phyloP scores from a whole-genome alignment of 1,140 invertebrate species.

The Hycleus phaleratus region DNA sequence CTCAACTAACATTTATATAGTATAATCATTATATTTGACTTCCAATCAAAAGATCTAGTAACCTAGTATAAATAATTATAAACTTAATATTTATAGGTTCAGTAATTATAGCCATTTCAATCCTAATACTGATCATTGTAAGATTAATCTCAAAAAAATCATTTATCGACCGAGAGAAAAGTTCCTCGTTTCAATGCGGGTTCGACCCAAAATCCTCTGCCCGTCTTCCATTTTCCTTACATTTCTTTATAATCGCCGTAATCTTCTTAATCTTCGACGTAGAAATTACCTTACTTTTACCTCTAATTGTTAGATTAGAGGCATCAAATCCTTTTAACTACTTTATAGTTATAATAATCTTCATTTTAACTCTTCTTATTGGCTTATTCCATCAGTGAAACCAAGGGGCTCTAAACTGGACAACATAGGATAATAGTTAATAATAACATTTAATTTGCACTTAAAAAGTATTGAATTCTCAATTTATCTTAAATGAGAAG shows the following conservation, averaged over 20 bases:
- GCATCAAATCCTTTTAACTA: conserved; percentile 38
- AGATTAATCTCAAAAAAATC: too few species aligned
- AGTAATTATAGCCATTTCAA: too few species aligned
- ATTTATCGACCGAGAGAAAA: too few species aligned
- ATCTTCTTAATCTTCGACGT: conserved; percentile 53
- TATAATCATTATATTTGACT: too few species aligned
- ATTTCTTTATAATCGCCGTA: conserved; percentile 51
- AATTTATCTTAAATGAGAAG: conserved; percentile 49
- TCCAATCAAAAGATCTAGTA: too few species aligned
- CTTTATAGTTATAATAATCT: conserved; percentile 39
- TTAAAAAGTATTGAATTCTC: conserved; percentile 48
- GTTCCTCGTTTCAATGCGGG: too few species aligned
- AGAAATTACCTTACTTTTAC: conserved; percentile 51
- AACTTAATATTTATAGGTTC: too few species aligned
- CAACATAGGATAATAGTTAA: conserved; percentile 51
- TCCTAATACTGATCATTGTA: too few species aligned
- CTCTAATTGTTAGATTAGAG: conserved; percentile 40
- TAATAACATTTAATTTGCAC: conserved; percentile 56
- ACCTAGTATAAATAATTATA: too few species aligned
- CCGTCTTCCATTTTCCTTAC: conserved; percentile 50
- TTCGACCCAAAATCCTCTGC: conserved; percentile 43
- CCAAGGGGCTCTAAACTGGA: conserved; percentile 53
- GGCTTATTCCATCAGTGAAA: conserved; percentile 55
- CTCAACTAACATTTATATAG: too few species aligned
- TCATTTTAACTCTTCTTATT: conserved; percentile 48